A percentile compares a stretch with the other conserved stretches of the same genome.
phyloP scores from a whole-genome alignment of 2,888 invertebrate genomes.

The Netelia fuscicornis region DNA sequence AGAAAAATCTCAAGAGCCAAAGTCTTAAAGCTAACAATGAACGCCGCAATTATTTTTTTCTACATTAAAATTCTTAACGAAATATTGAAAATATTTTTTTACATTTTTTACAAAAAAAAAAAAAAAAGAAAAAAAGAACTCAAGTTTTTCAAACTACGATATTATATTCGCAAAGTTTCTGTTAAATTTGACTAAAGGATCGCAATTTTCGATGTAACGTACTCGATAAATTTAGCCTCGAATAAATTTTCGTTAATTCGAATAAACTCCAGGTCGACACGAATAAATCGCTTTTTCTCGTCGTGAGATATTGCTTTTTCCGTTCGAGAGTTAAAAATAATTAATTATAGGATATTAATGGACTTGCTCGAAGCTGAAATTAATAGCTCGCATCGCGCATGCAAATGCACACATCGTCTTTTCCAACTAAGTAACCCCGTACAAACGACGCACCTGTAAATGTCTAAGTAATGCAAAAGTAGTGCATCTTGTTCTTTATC shows the following conservation, averaged over 20 bases:
- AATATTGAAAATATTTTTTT: no score
- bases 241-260: background rate
- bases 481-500: slow-evolving; percentile 8
- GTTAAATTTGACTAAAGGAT: background rate
- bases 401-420: background rate
- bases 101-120: no score
- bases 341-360: slow-evolving; percentile 52
- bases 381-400: slow-evolving; percentile 28
- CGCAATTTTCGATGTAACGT: background rate
- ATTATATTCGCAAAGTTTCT: background rate
- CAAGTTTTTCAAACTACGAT: no score
- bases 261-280: background rate
- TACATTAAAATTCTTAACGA: no score
- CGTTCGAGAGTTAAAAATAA: slow-evolving; percentile 18
- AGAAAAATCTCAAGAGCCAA: no score
- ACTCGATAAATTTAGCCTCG: background rate
- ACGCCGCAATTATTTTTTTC: no score
- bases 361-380: slow-evolving; percentile 13
- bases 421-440: background rate
- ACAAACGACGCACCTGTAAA: slow-evolving; percentile 40
- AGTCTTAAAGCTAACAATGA: no score
- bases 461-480: background rate
- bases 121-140: no score
- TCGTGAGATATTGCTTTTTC: slow-evolving; percentile 18
- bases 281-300: slow-evolving; percentile 1